These are phyloP conservation scores for Microctenopoma stevenorrisi DNA, from an alignment of 2,797 vertebrate genomes.

Conservation along the genomic window DNA sequence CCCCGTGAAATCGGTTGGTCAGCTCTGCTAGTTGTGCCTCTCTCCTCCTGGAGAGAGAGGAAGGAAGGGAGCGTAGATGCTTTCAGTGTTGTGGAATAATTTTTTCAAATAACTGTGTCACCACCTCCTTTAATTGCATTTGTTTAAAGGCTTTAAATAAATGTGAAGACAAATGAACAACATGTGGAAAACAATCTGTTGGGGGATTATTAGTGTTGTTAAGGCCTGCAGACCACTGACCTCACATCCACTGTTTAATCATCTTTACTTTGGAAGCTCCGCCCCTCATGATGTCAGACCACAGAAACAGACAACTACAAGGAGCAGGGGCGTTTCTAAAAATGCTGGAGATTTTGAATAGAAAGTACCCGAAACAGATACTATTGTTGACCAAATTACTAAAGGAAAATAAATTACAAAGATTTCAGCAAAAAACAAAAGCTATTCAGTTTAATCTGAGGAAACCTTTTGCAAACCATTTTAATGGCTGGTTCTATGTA, in stretches of 20 bases:
- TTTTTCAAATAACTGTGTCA: slow-evolving; percentile 14
- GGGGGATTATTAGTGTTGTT: slow-evolving; percentile 41
- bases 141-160: not conserved
- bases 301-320: slow-evolving; percentile 1
- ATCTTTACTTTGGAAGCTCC: slow-evolving; percentile 52
- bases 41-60: slow-evolving; percentile 19
- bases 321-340: no score
- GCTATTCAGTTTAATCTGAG: not conserved
- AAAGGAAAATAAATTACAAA: no score
- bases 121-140: not conserved
- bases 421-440: not conserved
- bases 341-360: no score
- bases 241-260: slow-evolving; percentile 63
- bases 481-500: not conserved
- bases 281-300: slow-evolving; percentile 18
- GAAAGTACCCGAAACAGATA: no score
- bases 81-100: not conserved
- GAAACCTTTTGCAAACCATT: not conserved
- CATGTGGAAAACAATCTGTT: slow-evolving; percentile 19
- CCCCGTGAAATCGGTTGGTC: slow-evolving; percentile 68
- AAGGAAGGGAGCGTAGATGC: slow-evolving; percentile 13
- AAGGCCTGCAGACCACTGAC: slow-evolving; percentile 39
- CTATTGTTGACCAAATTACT: no score
- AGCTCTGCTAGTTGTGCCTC: slow-evolving; percentile 18
- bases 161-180: slow-evolving; percentile 15